Evolutionary conservation across 1,140 invertebrate species (phyloP), one percentile per base, ranked within the genome.

Genomic region (Eufriesea mexicana): DNA sequence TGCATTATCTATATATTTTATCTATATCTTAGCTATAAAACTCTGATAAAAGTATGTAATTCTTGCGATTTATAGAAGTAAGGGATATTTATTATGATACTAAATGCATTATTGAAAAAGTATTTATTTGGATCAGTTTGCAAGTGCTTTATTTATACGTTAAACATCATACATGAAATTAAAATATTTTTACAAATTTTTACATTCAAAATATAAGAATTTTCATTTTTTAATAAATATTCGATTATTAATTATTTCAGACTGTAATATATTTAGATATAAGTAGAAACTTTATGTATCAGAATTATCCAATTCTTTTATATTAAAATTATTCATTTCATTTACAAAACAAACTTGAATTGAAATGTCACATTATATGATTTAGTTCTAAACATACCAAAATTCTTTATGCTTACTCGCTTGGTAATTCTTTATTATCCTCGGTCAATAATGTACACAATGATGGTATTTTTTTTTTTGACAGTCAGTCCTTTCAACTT

Each of bases 231-330:
- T 20, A 49, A 18, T 67, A n/a, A 51, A 75, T n/a, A 35, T 6
- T 68, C 64, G 10, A 8, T 81, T 49, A 47, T 78, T 66, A 10
- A 42, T 85, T 54, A 10, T 55, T 18, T 9, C 16, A 10, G 14
- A 71, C 25, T 28, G 9, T 68, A 23, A 59, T 72, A 76, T 49
- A 9, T 83, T 66, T 45, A 54, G 0, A 35, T 18, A 28, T 6
- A 23, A 18, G 6, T 57, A 28, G 0, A 49, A 73, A 12, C 23
- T 57, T 89, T 91, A 91, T 83, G 91, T 91, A 25, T 90, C 79
- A 49, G 87, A 90, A 71, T 62, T 84, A 49, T 90, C 86, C 59
- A 68, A n/a, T 49, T 81, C 68, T 35, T 12, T 68, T 61, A 70
- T 71, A 70, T 47, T 67, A 20, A 35, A 35, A 35, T 35, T 35